Conservation (phyloP, 1,140 invertebrate species). For the Bombus vancouverensis region DNA sequence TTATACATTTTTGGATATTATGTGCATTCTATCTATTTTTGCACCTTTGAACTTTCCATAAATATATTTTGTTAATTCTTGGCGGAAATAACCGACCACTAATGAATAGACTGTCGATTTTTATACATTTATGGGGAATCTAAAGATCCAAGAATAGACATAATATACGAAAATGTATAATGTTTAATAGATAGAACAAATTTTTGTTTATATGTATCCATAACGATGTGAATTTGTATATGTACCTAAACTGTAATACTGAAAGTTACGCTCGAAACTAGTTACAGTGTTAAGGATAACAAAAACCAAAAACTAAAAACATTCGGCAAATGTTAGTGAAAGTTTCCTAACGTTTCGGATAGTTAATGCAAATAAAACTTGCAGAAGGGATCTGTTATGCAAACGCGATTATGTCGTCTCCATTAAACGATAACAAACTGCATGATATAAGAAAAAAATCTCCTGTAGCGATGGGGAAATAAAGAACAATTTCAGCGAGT, state of each 20-base stretch:
- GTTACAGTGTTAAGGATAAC: not conserved
- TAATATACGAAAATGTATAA: not conserved
- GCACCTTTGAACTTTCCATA: too few species aligned
- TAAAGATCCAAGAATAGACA: not conserved
- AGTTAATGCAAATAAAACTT: not conserved
- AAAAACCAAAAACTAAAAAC: not conserved
- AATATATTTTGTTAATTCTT: too few species aligned
- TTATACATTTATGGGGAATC: too few species aligned
- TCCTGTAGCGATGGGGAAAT: not conserved
- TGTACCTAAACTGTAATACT: not conserved
- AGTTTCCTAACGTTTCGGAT: not conserved
- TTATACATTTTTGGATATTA: too few species aligned
- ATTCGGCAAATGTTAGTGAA: not conserved
- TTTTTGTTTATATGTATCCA: not conserved
- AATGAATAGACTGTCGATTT: too few species aligned
- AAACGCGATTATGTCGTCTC: not conserved
- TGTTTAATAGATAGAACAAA: too few species aligned
- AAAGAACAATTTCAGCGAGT: not conserved
- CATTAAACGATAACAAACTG: conserved; percentile 6
- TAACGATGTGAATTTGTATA: not conserved
- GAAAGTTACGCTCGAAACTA: not conserved
- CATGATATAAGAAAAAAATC: not conserved
- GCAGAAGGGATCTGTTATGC: not conserved
- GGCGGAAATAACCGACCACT: too few species aligned
- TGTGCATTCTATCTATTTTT: too few species aligned